Evolutionary conservation across 2,888 invertebrate genomes (phyloP).

Genomic region (Pachycephus smyrnensis): DNA sequence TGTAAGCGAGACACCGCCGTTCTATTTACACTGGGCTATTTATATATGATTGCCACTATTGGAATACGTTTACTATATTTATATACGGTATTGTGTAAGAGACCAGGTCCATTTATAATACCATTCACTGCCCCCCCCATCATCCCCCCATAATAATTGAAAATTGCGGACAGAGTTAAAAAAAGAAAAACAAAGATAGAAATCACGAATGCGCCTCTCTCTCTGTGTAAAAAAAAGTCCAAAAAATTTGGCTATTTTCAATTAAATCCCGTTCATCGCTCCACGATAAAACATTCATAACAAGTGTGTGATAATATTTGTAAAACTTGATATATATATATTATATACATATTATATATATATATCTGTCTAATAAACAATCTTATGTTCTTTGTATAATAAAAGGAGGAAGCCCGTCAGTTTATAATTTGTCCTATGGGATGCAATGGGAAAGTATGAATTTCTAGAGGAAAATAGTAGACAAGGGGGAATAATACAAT

Average conservation of each 20-base stretch:
- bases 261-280: slow-evolving; percentile 50
- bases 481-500: too few species aligned
- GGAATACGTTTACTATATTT: slow-evolving; percentile 10
- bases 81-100: not conserved
- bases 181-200: slow-evolving; percentile 5
- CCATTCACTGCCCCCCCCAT: slow-evolving; percentile 22
- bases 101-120: not conserved
- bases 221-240: slow-evolving; percentile 37
- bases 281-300: slow-evolving; percentile 57
- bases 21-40: slow-evolving; percentile 4
- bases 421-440: not conserved
- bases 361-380: slow-evolving; percentile 51
- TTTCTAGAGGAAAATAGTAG: too few species aligned
- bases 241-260: slow-evolving; percentile 34
- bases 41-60: slow-evolving; percentile 2
- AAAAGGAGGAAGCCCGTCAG: not conserved
- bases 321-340: slow-evolving; percentile 59
- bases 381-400: slow-evolving; percentile 56
- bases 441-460: not conserved
- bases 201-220: slow-evolving; percentile 6
- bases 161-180: not conserved
- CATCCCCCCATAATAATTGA: not conserved
- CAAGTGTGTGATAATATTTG: slow-evolving; percentile 67
- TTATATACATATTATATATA: not conserved
- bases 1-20: not conserved